Base-by-base conservation (phyloP, 2,113 vertebrate species). In the Podarcis cretensis region DNA sequence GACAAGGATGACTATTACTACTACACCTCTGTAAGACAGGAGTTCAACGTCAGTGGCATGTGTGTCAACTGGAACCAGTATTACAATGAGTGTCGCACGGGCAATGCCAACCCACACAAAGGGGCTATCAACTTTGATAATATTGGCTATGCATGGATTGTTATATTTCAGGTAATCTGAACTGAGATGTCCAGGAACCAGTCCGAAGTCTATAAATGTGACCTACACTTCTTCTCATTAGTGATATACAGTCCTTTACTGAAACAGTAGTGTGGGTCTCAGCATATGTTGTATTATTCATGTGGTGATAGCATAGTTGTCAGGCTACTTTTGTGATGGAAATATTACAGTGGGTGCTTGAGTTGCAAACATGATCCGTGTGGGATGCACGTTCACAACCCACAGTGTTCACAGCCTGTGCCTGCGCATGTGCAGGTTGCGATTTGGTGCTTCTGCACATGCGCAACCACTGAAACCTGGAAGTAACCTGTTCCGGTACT, bases 51-150 rank as follows among this genome's bases (percentile, higher is more conserved):
- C 94, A 91, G 97, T 0, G 99, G 98, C 18, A 98, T 99, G 81
- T 99, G 99, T 8, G 97, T 99, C 93, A 99, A 99, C 96, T 99
- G 99, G 99, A 98, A 99, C 95, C 98, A 98, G 90, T 99, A 99
- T 87, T 99, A 99, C 94, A 99, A 98, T 0, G 98, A 98, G 87
- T 99, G 99, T 94, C 98, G 98, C 85, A 99, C 99, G 0, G 98
- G 99, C 85, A 98, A 95, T 0, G 97, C 95, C 86, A 99, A 99
- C 94, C 99, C 99, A 0, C 99, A 99, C 96, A 99, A 99, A 95
- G 98, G 98, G 0, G 99, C 99, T 93, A 99, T 99, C 96, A 99
- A 98, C 96, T 99, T 99, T 20, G 99, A 99, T 97, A 99, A 99
- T 94, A 99, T 99, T 0, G 99, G 98, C 30, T 99, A 99, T 0